Base-by-base conservation (phyloP, 2,888 invertebrate genomes). In the Epistrophella euchroma region DNA sequence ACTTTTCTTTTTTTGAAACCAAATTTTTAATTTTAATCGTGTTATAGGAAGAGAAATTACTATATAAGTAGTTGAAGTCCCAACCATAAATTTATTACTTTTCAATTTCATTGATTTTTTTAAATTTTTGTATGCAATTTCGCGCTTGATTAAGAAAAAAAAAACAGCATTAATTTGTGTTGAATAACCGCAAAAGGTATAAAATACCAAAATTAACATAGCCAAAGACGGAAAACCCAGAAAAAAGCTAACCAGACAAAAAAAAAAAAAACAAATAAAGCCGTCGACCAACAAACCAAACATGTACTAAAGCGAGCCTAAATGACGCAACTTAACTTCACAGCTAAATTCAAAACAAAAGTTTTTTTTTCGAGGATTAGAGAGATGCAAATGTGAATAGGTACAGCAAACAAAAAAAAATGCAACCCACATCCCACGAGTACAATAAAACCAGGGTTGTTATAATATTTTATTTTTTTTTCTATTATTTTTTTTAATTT, bases 341-440 rank as follows among this genome's bases (percentile, higher is more conserved):
- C 55, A 76, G 66, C 60, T n/a, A 50, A 35, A 66, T 73, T 72
- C 72, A 76, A 82, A 83, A 85, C 75, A 80, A 76, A 79, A 47
- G 17, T 19, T 60, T 22, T 60, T 35, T 60, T 60, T 35, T 52
- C 52, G 35, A 55, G 73, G 68, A 76, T 72, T 50, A 70, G 60
- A 66, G 43, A 78, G 66, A 79, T 81, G 76, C 62, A 77, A 52
- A 76, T 60, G 50, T 22, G n/a, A 68, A 19, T 35, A 37, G 37
- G 15, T 60, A 60, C 37, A 37, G 37, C 37, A 56, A 35, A 55
- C 68, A 76, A 56, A 37, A 43, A 78, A 43, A 70, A 71, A 60
- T 43, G 71, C 75, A 80, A 85, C 81, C 85, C 81, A 85, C 85
- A 76, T 81, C 76, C 85, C 76, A 81, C 75, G 58, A 76, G 47